Percentiles rank a stretch among this genome's conserved stretches.
phyloP scores from a whole-genome alignment of 2,113 vertebrate species.

The Engraulis encrasicolus region DNA sequence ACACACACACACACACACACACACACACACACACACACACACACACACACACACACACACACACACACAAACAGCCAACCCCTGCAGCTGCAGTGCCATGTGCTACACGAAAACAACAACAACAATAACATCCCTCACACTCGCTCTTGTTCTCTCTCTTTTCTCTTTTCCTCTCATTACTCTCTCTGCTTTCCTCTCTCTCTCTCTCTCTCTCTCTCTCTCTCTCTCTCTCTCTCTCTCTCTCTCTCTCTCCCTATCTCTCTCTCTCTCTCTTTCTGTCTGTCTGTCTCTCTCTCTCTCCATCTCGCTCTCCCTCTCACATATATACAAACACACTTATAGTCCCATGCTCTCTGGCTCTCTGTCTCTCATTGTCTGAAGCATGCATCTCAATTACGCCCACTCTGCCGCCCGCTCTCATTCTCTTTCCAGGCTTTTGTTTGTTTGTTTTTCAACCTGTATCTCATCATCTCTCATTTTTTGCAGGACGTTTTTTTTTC shows the following conservation, averaged over 20 bases:
- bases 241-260: background rate
- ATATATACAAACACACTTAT: too few species aligned
- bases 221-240: background rate
- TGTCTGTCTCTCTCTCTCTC: background rate
- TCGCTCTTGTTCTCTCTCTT: background rate
- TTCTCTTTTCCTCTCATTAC: background rate
- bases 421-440: constrained; percentile 54
- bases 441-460: constrained; percentile 21
- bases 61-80: too few species aligned
- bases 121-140: background rate
- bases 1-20: too few species aligned
- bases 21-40: too few species aligned
- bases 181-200: background rate
- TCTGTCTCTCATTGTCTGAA: constrained; percentile 52
- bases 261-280: background rate
- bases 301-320: constrained; percentile 8
- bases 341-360: background rate
- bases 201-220: background rate
- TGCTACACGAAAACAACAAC: constrained; percentile 50
- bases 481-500: constrained; percentile 36
- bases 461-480: constrained; percentile 50
- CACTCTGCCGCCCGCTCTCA: constrained; percentile 32
- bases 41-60: too few species aligned
- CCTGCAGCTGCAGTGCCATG: background rate
- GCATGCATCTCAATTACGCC: constrained; percentile 59